Conservation (phyloP, 2,797 vertebrate genomes). For the Xenopus petersii region DNA sequence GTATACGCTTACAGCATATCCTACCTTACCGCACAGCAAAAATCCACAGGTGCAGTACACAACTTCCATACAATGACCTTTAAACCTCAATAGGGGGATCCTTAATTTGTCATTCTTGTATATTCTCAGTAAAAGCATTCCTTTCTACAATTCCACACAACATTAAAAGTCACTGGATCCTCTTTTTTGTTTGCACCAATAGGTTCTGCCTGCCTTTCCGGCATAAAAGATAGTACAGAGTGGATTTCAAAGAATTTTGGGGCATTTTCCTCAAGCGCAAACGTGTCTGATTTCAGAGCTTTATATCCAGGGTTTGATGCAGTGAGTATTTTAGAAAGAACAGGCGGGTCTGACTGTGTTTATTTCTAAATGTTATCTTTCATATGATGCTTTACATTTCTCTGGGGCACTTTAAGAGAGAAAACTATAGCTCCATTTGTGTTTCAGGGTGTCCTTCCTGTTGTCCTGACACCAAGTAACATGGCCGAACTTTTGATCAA, state of each 20-base stretch:
- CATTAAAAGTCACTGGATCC: background rate
- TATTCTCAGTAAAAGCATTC: background rate
- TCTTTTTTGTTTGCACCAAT: background rate
- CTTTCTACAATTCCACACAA: too few species aligned
- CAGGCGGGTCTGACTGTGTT: background rate
- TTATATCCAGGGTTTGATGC: background rate
- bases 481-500: background rate
- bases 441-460: background rate
- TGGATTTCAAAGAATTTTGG: background rate
- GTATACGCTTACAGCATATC: slow-evolving; percentile 21
- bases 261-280: background rate
- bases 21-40: slow-evolving; percentile 10
- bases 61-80: background rate
- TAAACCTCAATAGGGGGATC: background rate
- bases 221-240: background rate
- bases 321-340: background rate
- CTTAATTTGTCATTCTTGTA: background rate
- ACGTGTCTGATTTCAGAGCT: background rate
- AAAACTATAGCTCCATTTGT: background rate
- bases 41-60: slow-evolving; percentile 8
- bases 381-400: too few species aligned
- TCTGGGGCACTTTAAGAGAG: too few species aligned
- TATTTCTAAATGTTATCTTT: too few species aligned
- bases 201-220: background rate
- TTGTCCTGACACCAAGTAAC: background rate